Evolutionary conservation across 2,113 vertebrate genomes (phyloP), one percentile per base, ranked within the genome.

Genomic region (Irena cyanogastra): DNA sequence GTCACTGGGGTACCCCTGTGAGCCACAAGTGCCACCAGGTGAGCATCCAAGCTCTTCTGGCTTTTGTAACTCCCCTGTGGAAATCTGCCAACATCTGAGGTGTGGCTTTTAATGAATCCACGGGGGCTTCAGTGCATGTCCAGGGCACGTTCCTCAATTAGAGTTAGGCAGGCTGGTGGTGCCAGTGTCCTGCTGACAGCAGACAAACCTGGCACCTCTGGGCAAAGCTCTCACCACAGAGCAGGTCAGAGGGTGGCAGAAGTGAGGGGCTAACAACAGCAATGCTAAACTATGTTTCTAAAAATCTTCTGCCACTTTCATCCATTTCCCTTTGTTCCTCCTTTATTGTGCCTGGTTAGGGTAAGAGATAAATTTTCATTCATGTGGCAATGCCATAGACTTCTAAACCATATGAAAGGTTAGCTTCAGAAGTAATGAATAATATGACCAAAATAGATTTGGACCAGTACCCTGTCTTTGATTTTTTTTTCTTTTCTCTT

Each of bases 371-470:
- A 63, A 64, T 94, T 82, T 93, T 49, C 17, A 71, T 89, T 97
- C 86, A 77, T 4, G 4, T 41, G 60, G 92, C 81, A 59, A 78
- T 71, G 63, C 50, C 71, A 45, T 3, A 66, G 87, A 21, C 78
- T 93, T 93, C 57, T 89, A 74, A 93, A 91, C 35, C 56, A 18
- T 75, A 59, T 60, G 76, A 91, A 78, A 90, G 64, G 19, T 90
- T 63, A 68, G 75, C 91, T 89, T 94, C 83, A 95, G 64, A 95
- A 81, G 41, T 87, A 83, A 87, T 92, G 84, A 79, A 81, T 90
- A 87, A 74, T 86, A 71, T 37, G 47, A 83, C 94, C 3, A 2
- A 94, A 97, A 95, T 82, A 94, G 93, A 84, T 93, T 93, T 63
- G 75, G 57, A 79, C 45, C 56, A 61, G 26, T 78, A 60, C 83